Base-by-base conservation (phyloP, 1,140 invertebrate species). In the Potamilus streckersoni region DNA sequence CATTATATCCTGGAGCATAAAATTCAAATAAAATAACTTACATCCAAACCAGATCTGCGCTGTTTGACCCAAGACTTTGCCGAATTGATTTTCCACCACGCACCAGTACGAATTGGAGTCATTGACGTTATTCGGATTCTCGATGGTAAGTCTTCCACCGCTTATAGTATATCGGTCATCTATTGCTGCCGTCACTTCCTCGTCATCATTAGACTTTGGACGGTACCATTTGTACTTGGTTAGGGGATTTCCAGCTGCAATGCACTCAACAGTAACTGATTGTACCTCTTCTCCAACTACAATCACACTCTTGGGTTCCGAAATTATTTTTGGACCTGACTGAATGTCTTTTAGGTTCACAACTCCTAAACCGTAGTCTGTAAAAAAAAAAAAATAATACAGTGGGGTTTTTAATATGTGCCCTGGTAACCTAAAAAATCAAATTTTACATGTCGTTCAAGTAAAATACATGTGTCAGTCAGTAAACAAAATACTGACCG, bases 31-130 rank as follows among this genome's bases (percentile, higher is more conserved):
- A 49, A 49, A 49, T 49, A 49, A 11, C 6, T 86, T 80, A 90
- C 89, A 97, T 31, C 96, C 96, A 92, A 98, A 98, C 38, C 94
- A 94, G 0, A 99, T 85, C 77, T 94, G 91, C 0, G 97, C 95
- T 85, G 94, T 96, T 88, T 96, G 94, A 11, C 96, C 98, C 14
- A 96, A 92, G 66, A 98, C 94, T 1, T 93, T 93, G 19, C 97
- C 97, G 92, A 93, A 98, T 83, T 93, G 92, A 89, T 99, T 99
- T 17, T 92, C 91, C 12, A 96, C 97, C 81, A 94, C 94, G 84
- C 97, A 99, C 86, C 97, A 95, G 90, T 98, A 98, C 31, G 93
- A 93, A 19, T 96, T 95, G 87, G 95, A 92, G 87, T 98, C 96
- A 27, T 82, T 81, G 56, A 83, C 77, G 77, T 94, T 92, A n/a